These are phyloP conservation scores for Synanceia verrucosa DNA, from an alignment of 2,797 vertebrate genomes.

Conservation along the genomic window DNA sequence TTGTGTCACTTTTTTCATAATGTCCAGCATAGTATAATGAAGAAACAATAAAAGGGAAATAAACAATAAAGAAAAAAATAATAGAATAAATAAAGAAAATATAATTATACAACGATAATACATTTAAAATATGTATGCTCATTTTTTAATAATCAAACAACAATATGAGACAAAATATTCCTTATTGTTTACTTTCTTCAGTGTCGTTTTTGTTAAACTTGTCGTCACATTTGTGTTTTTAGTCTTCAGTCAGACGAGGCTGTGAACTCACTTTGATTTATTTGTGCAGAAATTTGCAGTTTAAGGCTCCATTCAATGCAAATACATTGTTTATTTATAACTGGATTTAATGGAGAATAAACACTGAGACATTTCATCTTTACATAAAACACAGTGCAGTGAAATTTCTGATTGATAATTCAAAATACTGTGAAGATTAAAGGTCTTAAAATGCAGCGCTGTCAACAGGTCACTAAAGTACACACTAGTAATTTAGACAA, in stretches of 20 bases:
- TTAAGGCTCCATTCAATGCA: not conserved
- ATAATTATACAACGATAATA: no score
- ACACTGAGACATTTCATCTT: slow-evolving; percentile 2
- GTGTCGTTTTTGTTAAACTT: not conserved
- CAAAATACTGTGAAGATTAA: slow-evolving; percentile 20
- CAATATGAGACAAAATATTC: no score
- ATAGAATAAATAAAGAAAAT: no score
- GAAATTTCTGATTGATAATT: not conserved
- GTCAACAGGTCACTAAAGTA: not conserved
- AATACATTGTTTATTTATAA: not conserved
- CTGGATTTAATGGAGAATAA: slow-evolving; percentile 12
- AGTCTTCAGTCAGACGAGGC: not conserved
- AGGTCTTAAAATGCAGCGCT: slow-evolving; percentile 7
- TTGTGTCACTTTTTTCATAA: not conserved
- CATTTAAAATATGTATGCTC: no score
- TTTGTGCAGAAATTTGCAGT: not conserved
- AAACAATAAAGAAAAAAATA: no score
- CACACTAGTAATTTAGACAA: not conserved
- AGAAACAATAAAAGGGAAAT: no score
- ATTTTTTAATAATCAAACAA: no score
- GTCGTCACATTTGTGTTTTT: not conserved
- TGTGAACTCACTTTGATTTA: not conserved
- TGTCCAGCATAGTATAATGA: no score
- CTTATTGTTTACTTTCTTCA: no score
- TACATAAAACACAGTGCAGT: not conserved